Conservation (phyloP, 2,797 vertebrate genomes). For the Pseudochaenichthys georgianus region DNA sequence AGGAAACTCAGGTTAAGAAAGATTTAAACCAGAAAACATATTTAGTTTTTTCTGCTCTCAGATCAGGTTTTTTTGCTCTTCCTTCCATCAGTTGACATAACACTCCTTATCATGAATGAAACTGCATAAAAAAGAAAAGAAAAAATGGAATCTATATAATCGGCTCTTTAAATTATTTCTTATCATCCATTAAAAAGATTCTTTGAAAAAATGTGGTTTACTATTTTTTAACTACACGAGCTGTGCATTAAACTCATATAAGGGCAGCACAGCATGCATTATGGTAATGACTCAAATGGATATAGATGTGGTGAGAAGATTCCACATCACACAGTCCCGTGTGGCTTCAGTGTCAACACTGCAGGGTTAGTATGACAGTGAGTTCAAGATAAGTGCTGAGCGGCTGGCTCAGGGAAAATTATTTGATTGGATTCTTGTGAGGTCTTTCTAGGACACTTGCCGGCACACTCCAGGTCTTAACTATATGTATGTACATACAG, state of each 20-base stretch:
- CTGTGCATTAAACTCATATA: background rate
- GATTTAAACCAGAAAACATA: slow-evolving; percentile 30
- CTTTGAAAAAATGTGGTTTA: slow-evolving; percentile 1
- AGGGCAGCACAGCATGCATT: background rate
- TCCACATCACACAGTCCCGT: slow-evolving; percentile 11
- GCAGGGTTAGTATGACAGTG: slow-evolving; percentile 28
- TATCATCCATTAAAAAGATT: background rate
- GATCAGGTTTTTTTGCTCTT: slow-evolving; percentile 34
- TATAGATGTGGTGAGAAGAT: slow-evolving; percentile 7
- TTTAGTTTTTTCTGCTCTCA: slow-evolving; percentile 26
- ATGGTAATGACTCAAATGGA: background rate
- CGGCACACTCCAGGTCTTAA: slow-evolving; percentile 22
- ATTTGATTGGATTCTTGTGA: slow-evolving; percentile 66
- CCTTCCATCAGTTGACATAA: background rate
- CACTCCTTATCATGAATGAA: background rate
- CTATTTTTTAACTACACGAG: slow-evolving; percentile 4
- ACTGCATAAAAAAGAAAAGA: background rate
- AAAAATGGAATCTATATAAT: too few species aligned
- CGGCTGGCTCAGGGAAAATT: slow-evolving; percentile 39
- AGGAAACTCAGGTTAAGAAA: slow-evolving; percentile 65
- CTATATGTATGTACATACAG: slow-evolving; percentile 1
- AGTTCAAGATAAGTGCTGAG: slow-evolving; percentile 44
- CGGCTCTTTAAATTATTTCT: too few species aligned
- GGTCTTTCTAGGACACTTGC: slow-evolving; percentile 42
- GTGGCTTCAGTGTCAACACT: slow-evolving; percentile 29